Evolutionary conservation across 2,797 vertebrate species (phyloP).

Genomic region (Poliocrania exsul): DNA sequence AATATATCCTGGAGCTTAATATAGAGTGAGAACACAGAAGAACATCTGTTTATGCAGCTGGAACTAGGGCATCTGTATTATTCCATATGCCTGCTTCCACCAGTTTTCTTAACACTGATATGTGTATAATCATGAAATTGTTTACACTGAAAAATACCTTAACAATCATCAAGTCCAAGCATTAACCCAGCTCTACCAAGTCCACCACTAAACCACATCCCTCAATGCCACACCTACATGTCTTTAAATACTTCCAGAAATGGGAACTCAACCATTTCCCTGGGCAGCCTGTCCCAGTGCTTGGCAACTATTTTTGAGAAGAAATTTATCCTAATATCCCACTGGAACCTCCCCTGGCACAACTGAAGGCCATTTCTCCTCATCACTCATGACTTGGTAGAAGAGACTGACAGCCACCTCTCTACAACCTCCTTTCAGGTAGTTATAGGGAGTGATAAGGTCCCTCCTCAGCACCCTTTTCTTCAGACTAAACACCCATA

Average conservation of each 20-base stretch:
- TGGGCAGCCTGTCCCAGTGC: not conserved
- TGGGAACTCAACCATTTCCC: not conserved
- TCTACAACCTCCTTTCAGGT: not conserved
- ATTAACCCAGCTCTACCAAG: not conserved
- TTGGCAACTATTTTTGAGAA: not conserved
- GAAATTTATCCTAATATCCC: not conserved
- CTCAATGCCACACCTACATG: accelerated
- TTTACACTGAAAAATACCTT: not conserved
- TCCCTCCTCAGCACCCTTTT: not conserved
- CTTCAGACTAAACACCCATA: not conserved
- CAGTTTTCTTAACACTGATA: not conserved
- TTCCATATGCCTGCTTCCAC: not conserved
- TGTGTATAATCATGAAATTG: not conserved
- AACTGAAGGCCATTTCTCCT: not conserved
- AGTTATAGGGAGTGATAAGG: not conserved
- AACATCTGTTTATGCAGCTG: not conserved
- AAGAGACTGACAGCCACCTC: not conserved
- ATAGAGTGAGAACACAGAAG: not conserved
- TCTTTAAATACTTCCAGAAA: not conserved
- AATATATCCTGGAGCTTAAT: not conserved
- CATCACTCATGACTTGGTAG: not conserved
- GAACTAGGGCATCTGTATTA: not conserved
- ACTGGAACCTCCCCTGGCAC: not conserved
- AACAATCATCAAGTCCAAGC: not conserved
- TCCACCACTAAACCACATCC: not conserved